Evolutionary conservation across 2,113 vertebrate genomes (phyloP), one percentile per base, ranked within the genome.

Genomic region (Miniopterus natalensis): DNA sequence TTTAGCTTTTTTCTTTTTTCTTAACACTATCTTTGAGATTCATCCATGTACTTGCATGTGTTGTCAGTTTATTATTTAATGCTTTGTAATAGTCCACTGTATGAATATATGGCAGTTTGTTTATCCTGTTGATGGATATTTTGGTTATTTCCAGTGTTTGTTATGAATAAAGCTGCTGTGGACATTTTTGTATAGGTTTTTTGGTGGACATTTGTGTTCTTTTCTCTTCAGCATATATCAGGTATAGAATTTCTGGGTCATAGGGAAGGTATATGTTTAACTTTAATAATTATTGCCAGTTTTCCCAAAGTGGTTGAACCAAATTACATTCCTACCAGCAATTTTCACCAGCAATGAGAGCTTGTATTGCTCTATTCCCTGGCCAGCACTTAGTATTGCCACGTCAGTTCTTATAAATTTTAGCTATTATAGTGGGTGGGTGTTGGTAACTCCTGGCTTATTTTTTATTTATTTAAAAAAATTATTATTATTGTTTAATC

Each of bases 101-200:
- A 73, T 73, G 55, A 84, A 8, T 53, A 36, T 73, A 47, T 31
- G 68, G 11, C n/a, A 80, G 6, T 61, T 66, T 80, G 25, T 40
- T 63, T 87, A 57, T 68, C 53, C 25, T 74, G 1, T 70, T 84
- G 59, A 47, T 57, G 36, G 13, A 14, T 88, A 88, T 73, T 81
- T 92, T 73, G 31, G 25, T 92, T 81, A 55, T 91, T 88, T 88
- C 71, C 36, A 77, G 12, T 93, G 27, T 94, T 92, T 70, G 11
- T 47, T 80, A 31, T 2, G 27, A 53, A 47, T 61, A 75, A 73
- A 79, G 42, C 57, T 91, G 49, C 31, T 55, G 3, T 59, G 61
- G 83, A 55, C 45, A 55, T 81, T 75, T 61, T 84, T 68, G 29
- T 66, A 1, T 70, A 31, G 74, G 20, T 53, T 55, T 91, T 95